These are phyloP conservation scores for Micrasema longulum DNA, from an alignment of 1,140 invertebrate genomes.

Conservation along the genomic window DNA sequence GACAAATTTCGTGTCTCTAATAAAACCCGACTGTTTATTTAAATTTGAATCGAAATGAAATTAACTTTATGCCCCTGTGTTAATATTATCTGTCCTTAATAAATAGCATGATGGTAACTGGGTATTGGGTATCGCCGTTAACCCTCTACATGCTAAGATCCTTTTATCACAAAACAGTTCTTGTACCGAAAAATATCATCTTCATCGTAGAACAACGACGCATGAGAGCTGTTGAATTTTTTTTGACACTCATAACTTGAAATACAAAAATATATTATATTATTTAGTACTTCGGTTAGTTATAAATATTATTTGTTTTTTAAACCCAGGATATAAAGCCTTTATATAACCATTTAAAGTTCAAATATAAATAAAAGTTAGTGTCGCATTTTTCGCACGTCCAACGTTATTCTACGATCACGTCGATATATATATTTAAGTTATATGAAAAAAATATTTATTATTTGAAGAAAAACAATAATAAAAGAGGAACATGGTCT, in stretches of 20 bases:
- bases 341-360: too few species aligned
- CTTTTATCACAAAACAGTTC: background rate
- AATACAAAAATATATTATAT: background rate
- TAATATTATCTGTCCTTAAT: conserved; percentile 36
- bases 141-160: too few species aligned
- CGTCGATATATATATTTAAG: too few species aligned
- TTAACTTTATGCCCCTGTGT: conserved; percentile 33
- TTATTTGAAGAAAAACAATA: too few species aligned
- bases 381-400: too few species aligned
- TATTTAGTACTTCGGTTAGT: background rate
- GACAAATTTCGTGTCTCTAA: conserved; percentile 14
- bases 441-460: too few species aligned
- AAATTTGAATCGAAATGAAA: conserved; percentile 37
- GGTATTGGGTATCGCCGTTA: too few species aligned
- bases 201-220: too few species aligned
- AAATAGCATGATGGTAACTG: conserved; percentile 28
- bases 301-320: background rate
- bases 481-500: too few species aligned
- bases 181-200: background rate
- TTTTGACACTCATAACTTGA: background rate
- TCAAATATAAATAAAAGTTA: too few species aligned
- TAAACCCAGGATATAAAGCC: too few species aligned
- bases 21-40: conserved; percentile 33
- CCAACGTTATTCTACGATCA: too few species aligned
- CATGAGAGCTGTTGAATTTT: background rate